Conservation (phyloP, 1,140 invertebrate genomes). For the Ostrea denselamellosa region DNA sequence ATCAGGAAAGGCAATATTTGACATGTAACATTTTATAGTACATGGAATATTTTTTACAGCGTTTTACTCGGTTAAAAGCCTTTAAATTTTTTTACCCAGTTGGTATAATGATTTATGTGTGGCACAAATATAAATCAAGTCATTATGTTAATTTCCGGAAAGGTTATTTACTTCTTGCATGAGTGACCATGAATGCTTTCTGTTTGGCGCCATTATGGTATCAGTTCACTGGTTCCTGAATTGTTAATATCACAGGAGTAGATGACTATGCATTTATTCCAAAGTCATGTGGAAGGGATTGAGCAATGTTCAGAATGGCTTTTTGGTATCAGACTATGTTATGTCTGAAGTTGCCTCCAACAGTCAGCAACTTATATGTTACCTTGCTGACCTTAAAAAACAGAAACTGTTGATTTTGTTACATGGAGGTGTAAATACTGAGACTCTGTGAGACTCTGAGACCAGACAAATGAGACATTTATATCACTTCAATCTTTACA, state of each 20-base stretch:
- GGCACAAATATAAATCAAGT: constrained; percentile 16
- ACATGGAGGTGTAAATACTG: constrained; percentile 2
- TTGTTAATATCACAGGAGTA: neutral
- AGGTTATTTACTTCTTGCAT: constrained; percentile 16
- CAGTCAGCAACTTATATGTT: constrained; percentile 15
- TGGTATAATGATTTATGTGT: neutral
- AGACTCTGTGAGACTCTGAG: neutral
- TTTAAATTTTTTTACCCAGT: neutral
- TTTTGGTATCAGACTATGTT: constrained; percentile 1
- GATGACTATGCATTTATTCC: constrained; percentile 13
- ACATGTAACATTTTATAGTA: neutral
- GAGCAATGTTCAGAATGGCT: neutral
- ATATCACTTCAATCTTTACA: neutral
- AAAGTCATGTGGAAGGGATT: neutral
- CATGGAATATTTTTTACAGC: neutral
- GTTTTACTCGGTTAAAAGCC: constrained; percentile 9
- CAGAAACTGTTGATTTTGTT: constrained; percentile 14
- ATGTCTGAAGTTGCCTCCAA: neutral
- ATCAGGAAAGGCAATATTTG: neutral
- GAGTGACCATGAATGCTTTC: constrained; percentile 16
- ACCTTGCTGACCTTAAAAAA: constrained; percentile 12
- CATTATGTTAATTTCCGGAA: constrained; percentile 29
- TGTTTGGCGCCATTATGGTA: neutral
- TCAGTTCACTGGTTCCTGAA: constrained; percentile 20
- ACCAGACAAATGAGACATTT: neutral